phyloP scores from a whole-genome alignment of 2,113 vertebrate genomes.

The Puffinus mauretanicus region DNA sequence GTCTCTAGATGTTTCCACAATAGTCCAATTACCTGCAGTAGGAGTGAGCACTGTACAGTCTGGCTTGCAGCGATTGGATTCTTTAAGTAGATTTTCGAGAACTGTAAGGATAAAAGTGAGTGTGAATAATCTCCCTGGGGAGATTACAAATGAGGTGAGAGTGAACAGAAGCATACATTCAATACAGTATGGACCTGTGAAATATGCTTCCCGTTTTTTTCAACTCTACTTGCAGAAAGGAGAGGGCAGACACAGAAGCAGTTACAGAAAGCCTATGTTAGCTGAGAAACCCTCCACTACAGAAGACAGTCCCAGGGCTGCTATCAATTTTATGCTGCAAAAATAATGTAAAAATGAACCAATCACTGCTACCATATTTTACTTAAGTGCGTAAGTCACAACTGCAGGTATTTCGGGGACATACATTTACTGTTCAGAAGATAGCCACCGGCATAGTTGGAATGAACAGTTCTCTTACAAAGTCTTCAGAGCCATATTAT shows the following conservation, averaged over 20 bases:
- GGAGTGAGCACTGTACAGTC: background rate
- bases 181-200: background rate
- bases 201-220: background rate
- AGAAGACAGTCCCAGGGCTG: background rate
- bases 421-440: background rate
- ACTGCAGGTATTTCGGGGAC: background rate
- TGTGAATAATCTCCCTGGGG: background rate
- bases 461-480: background rate
- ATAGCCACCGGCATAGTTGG: accelerated
- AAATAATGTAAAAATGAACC: background rate
- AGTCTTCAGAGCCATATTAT: background rate
- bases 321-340: background rate
- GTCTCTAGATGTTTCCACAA: background rate
- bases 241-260: background rate
- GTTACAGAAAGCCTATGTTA: background rate
- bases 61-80: background rate
- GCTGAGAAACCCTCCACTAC: background rate
- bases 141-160: background rate
- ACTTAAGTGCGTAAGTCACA: background rate
- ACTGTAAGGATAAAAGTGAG: background rate
- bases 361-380: background rate
- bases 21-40: background rate
- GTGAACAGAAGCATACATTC: background rate
- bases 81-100: background rate
- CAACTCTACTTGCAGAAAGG: background rate